Base-by-base conservation (phyloP, 2,888 invertebrate genomes). In the Enoplolaimus lenunculus region DNA sequence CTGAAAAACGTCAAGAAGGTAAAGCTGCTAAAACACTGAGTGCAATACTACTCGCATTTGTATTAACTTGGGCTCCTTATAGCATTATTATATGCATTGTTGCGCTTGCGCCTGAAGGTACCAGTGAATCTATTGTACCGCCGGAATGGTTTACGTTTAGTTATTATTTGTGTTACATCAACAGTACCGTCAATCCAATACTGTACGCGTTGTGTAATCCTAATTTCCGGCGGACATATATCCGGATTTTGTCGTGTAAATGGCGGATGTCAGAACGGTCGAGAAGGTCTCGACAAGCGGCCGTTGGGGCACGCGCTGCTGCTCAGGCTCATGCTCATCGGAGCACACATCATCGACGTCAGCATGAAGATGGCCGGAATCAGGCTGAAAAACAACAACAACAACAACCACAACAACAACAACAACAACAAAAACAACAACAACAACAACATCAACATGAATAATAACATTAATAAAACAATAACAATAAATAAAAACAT, bases 11-110 rank as follows among this genome's bases (percentile, higher is more conserved):
- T n/a, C n/a, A n/a, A n/a, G 95, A 95, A 78, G 89, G 90, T 75
- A 97, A 97, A 84, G 98, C 98, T 65, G 98, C 98, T 16, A 98
- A 97, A 83, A 98, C 97, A 0, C 84, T 99, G 66, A 91, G 91
- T 35, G 98, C 98, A 74, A 98, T 98, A 75, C 85, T 98, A 74
- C 84, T 95, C 72, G 94, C 97, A 72, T 99, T 98, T 84, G 93
- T 99, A 76, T 87, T 98, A 78, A 99, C 98, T 64, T 98, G 98
- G 98, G 93, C 94, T 73, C 98, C 98, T 1, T 95, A 95, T 84
- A 95, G 93, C 81, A 90, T 79, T 70, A 78, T 79, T 68, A 79
- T 79, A 3, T 77, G 77, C 70, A 75, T 77, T 74, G 77, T 78
- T 68, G 78, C 80, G 13, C 78, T 79, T 28, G n/a, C 91, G 73